Base-by-base conservation (phyloP, 2,797 vertebrate genomes). In the Mionectes olivaceus region DNA sequence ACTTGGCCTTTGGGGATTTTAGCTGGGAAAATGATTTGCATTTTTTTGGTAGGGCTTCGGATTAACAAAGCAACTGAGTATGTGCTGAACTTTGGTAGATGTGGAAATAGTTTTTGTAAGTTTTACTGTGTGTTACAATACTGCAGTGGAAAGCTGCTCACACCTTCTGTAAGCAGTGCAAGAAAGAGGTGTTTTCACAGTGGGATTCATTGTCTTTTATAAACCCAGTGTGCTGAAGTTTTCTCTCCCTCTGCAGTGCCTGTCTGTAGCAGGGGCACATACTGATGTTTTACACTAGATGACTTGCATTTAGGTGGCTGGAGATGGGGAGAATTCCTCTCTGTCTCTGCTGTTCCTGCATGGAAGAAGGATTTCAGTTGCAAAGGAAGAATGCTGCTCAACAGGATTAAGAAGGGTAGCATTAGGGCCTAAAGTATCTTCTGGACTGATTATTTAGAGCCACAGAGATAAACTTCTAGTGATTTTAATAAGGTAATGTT, bases 371-470 rank as follows among this genome's bases (percentile, higher is more conserved):
- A 79, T 95, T 76, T 84, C 74, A 37, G 22, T n/a, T 83, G 80
- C 63, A 81, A 78, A 89, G 74, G 80, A 87, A 82, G 46, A 79
- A 63, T 60, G 41, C 22, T 39, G 74, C 47, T 94, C 70, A 64
- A 49, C 39, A 56, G 93, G 80, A 73, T 90, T 80, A 84, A 61
- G 82, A 57, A 76, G 41, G 22, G 55, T n/a, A 76, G n/a, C 30
- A 63, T 50, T 75, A 88, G 35, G 35, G 33, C 35, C 50, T 61
- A 43, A 63, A 70, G 47, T 78, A 28, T 81, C 61, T 94, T 83
- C 88, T 90, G 43, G n/a, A 28, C 15, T 87, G 59, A 79, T 91
- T 91, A 74, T 56, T 67, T 59, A 82, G 93, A 93, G 77, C 33
- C 63, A 82, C 8, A 52, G 88, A 63, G 74, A 91, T 79, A 82